Evolutionary conservation across 2,888 invertebrate genomes (phyloP), one percentile per base, ranked within the genome.

Genomic region (Fabriciana adippe): DNA sequence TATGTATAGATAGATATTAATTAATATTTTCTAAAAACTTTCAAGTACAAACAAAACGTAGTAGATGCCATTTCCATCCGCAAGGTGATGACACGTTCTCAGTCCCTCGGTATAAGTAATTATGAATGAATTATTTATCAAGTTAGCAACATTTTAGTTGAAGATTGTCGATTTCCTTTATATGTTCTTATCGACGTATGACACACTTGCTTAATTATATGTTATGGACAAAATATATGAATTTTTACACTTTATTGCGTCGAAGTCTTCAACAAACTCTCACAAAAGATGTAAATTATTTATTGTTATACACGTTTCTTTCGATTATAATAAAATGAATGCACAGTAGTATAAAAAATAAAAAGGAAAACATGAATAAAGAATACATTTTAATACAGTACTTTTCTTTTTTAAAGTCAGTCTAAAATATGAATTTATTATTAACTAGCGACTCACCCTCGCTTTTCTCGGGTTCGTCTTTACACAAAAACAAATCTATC

Each of bases 121-220:
- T 74, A 70, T 73, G 68, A 75, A 77, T 78, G 74, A 78, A 76
- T 79, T 78, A 78, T 78, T 76, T 76, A 78, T 78, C 70, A 72
- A 72, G 71, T 71, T 74, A 71, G 72, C 70, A 70, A 72, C 62
- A 73, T 65, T 68, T 71, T 68, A 65, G 65, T 67, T 63, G 64
- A 69, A 56, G 47, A 67, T 64, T 61, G 60, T 67, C 31, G 45
- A 51, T 60, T 64, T 62, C 59, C 59, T 35, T n/a, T 18, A 61
- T 51, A 41, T 15, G 61, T 35, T 51, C 11, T 35, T 61, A 61
- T 61, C 61, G 61, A 61, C 41, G 53, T 51, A 51, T 50, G 61
- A 53, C 51, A 61, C 61, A 31, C 48, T 51, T 35, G 41, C 51
- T 61, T 61, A 61, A 57, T 64, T 67, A 64, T 67, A 31, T 47